A percentile compares a stretch with the other conserved stretches of the same genome.
Evolutionary conservation across 2,888 invertebrate genomes (phyloP).

Genomic region (Thymelicus sylvestris): DNA sequence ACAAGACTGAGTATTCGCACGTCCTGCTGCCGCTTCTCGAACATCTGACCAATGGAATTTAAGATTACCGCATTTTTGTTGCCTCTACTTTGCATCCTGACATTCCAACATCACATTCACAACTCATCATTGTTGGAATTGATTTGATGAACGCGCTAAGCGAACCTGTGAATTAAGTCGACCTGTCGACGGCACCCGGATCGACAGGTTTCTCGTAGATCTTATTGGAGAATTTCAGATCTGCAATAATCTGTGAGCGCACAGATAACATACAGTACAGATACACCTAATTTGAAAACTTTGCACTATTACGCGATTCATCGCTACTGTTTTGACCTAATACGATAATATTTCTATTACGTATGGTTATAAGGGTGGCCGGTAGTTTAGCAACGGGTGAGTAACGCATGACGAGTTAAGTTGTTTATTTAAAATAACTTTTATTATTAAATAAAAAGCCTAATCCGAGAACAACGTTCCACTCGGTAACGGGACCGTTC

Average conservation of each 20-base stretch:
- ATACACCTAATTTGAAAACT: too few relatives aligned
- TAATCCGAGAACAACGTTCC: conserved; percentile 52
- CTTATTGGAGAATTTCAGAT: too few relatives aligned
- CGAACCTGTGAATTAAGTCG: too few relatives aligned
- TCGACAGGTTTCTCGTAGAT: too few relatives aligned
- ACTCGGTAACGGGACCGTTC: conserved; percentile 65
- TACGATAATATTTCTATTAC: too few relatives aligned
- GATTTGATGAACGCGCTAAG: too few relatives aligned
- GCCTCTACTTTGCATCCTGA: conserved; percentile 7
- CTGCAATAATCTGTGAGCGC: too few relatives aligned
- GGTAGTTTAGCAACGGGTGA: background rate
- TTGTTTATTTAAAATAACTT: conserved; percentile 2
- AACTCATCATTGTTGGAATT: too few relatives aligned
- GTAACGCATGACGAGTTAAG: background rate
- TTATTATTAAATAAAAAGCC: conserved; percentile 24
- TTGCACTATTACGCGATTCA: too few relatives aligned
- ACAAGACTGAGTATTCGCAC: conserved; percentile 14
- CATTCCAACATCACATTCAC: background rate
- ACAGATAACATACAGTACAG: too few relatives aligned
- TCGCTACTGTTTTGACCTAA: too few relatives aligned
- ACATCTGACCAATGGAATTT: conserved; percentile 40
- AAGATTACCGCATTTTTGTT: conserved; percentile 43
- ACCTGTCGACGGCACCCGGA: too few relatives aligned
- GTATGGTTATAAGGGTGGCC: background rate
- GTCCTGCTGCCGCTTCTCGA: background rate